Evolutionary conservation across 2,113 vertebrate genomes (phyloP).

Genomic region (Piprites chloris): DNA sequence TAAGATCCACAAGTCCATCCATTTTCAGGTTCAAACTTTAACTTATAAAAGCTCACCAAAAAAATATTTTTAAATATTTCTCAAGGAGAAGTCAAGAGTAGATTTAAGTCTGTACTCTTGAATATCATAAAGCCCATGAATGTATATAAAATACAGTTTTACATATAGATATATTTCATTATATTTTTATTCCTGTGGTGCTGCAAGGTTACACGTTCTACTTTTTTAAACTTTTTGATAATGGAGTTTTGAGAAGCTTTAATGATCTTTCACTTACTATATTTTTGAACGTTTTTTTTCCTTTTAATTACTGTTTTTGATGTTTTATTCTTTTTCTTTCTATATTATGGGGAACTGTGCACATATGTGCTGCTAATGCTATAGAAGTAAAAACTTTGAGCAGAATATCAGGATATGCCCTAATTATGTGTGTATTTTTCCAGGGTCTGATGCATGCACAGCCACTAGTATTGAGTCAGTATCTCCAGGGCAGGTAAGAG

Average conservation of each 20-base stretch:
- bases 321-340: not conserved
- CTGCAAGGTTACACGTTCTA: not conserved
- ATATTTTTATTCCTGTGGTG: not conserved
- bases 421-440: conserved; percentile 23
- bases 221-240: not conserved
- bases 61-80: not conserved
- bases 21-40: not conserved
- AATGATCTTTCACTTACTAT: not conserved
- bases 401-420: not conserved
- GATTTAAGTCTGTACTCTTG: not conserved
- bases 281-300: not conserved
- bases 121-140: not conserved
- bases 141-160: not conserved
- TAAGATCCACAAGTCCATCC: not conserved
- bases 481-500: conserved; percentile 77
- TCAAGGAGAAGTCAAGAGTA: not conserved
- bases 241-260: not conserved
- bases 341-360: not conserved
- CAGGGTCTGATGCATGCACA: conserved; percentile 67
- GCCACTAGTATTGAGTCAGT: conserved; percentile 19
- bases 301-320: not conserved
- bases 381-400: not conserved
- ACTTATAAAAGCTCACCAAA: not conserved
- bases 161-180: not conserved
- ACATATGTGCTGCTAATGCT: not conserved